phyloP scores from a whole-genome alignment of 2,113 vertebrate genomes.

The Arizona elegans region DNA sequence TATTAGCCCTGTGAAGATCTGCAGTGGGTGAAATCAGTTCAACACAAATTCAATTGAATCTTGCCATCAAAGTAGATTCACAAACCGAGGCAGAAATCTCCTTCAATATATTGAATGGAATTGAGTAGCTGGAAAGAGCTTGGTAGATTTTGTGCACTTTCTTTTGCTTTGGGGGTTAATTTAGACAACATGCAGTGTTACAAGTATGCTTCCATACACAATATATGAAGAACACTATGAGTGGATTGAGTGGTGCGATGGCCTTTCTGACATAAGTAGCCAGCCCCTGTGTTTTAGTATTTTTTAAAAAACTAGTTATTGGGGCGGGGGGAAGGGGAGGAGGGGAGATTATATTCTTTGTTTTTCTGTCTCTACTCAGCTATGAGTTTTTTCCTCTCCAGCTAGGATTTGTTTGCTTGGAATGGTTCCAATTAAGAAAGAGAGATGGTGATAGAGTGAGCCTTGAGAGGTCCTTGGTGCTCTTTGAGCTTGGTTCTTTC shows the following conservation, averaged over 20 bases:
- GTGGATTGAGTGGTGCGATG: neutral
- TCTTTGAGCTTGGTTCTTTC: neutral
- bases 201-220: neutral
- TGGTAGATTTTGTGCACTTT: neutral
- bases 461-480: neutral
- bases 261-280: neutral
- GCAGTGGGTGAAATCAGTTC: neutral
- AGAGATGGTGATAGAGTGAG: neutral
- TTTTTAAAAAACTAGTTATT: neutral
- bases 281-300: neutral
- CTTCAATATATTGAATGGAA: neutral
- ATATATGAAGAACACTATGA: neutral
- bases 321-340: neutral
- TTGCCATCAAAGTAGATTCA: neutral
- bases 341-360: neutral
- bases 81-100: neutral
- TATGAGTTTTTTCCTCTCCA: neutral
- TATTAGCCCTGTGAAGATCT: neutral
- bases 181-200: neutral
- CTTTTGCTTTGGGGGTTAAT: neutral
- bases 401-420: neutral
- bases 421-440: neutral
- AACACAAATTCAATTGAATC: neutral
- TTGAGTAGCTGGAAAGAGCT: neutral
- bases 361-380: neutral